Percentiles rank a stretch among this genome's conserved stretches.
These are phyloP conservation scores for Stegastes partitus DNA, from an alignment of 2,113 vertebrate species.

Conservation along the genomic window DNA sequence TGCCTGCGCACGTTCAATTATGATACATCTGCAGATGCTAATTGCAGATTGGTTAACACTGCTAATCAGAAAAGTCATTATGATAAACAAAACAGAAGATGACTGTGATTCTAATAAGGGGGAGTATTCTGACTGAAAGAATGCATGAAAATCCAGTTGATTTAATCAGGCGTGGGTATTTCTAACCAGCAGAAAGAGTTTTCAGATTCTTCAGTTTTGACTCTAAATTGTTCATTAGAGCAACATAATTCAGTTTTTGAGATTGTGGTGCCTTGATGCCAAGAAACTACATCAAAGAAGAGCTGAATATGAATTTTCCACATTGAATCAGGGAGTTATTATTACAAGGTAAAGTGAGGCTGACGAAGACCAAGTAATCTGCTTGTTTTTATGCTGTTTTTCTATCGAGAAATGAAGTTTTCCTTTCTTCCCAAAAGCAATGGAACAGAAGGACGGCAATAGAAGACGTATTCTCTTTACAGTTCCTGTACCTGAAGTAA, in stretches of 20 bases:
- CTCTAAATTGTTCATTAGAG: background rate
- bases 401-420: background rate
- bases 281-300: background rate
- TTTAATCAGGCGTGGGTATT: background rate
- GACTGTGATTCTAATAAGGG: slow-evolving; percentile 21
- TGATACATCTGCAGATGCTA: slow-evolving; percentile 57
- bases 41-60: slow-evolving; percentile 56
- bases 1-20: slow-evolving; percentile 54
- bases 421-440: background rate
- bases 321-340: slow-evolving; percentile 4
- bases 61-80: slow-evolving; percentile 54
- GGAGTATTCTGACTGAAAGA: background rate
- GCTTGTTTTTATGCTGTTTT: background rate
- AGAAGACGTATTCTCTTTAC: too few relatives aligned
- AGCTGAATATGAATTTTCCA: slow-evolving; percentile 1
- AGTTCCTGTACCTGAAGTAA: background rate
- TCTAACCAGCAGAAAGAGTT: background rate
- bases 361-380: background rate
- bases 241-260: background rate
- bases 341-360: background rate
- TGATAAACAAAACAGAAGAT: slow-evolving; percentile 57
- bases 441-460: too few relatives aligned
- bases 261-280: background rate
- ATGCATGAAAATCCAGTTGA: background rate
- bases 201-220: background rate